Base-by-base conservation (phyloP, 2,797 vertebrate species). In the Pempheris klunzingeri region DNA sequence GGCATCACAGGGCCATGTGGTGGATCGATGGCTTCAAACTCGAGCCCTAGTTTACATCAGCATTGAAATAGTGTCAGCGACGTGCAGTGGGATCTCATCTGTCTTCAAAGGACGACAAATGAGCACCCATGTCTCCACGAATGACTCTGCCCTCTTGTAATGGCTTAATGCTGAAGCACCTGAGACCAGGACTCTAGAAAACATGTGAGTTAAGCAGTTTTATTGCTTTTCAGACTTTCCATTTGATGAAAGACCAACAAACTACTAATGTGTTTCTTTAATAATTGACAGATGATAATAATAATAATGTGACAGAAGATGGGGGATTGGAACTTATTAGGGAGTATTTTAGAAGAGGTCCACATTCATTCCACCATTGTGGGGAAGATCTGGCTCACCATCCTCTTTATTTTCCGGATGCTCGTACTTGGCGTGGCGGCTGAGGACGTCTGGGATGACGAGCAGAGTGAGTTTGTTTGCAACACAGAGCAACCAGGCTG, bases 301-400 rank as follows among this genome's bases (percentile, higher is more conserved):
- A 86, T 88, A 94, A 95, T 88, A 71, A 95, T 94, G 94, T 95
- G 80, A 92, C 82, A 94, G 89, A 96, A 91, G 86, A 99, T 99
- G 97, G 97, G 98, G 80, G 97, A 99, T 69, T 99, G 98, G 98
- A 99, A 98, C 81, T 88, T 99, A 89, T 62, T 99, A 82, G 97
- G 98, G 65, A 94, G 97, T 78, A 95, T 99, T 89, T 95, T 99
- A 79, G 97, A 99, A 83, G 97, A 99, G 91, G 97, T 99, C 70
- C 97, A 99, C 83, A 95, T 97, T 81, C 96, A 98, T 84, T 99
- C 98, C 80, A 98, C 97, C 69, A 97, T 97, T 0, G 96, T 99
- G 80, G 97, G 98, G 54, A 98, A 99, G 94, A 99, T 99, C 87
- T 99, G 97, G 98, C 96, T 99, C 50, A 98, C 97, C 6, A 97